Conservation (phyloP, 2,888 invertebrate genomes). For the Furcula furcula region DNA sequence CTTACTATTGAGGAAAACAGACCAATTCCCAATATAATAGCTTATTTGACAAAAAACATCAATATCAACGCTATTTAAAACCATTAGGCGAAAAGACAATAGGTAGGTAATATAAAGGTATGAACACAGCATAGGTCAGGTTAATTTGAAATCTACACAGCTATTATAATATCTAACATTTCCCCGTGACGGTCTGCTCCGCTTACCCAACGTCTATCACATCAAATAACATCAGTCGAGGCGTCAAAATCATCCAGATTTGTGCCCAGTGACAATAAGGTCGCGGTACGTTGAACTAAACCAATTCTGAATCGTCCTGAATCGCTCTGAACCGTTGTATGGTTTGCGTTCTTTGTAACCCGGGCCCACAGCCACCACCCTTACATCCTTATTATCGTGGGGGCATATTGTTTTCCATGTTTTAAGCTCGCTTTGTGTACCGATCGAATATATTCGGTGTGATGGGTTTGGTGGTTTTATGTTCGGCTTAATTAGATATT, state of each 20-base stretch:
- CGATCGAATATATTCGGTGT: slow-evolving; percentile 43
- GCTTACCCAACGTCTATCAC: slow-evolving; percentile 57
- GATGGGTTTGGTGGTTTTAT: slow-evolving; percentile 44
- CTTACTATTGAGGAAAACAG: no score
- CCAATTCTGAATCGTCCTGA: slow-evolving; percentile 47
- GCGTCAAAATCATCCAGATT: slow-evolving; percentile 61
- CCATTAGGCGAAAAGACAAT: no score
- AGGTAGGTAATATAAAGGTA: no score
- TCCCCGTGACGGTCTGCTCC: slow-evolving; percentile 9
- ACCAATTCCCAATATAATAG: no score
- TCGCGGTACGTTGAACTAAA: slow-evolving; percentile 63
- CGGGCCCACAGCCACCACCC: slow-evolving; percentile 28
- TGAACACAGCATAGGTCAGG: no score
- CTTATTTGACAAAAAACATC: no score
- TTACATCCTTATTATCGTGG: slow-evolving; percentile 70
- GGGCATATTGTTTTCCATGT: slow-evolving; percentile 75
- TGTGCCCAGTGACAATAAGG: slow-evolving; percentile 56
- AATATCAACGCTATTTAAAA: no score
- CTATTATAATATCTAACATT: slow-evolving; percentile 15
- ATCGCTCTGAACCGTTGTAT: slow-evolving; percentile 5
- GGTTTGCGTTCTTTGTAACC: slow-evolving; percentile 4
- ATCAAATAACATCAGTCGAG: slow-evolving; percentile 48
- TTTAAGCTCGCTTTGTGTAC: slow-evolving; percentile 57
- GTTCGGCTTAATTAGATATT: slow-evolving; percentile 42
- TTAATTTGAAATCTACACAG: slow-evolving; percentile 7